Evolutionary conservation across 2,888 invertebrate species (phyloP).

Genomic region (Gerris lacustris): DNA sequence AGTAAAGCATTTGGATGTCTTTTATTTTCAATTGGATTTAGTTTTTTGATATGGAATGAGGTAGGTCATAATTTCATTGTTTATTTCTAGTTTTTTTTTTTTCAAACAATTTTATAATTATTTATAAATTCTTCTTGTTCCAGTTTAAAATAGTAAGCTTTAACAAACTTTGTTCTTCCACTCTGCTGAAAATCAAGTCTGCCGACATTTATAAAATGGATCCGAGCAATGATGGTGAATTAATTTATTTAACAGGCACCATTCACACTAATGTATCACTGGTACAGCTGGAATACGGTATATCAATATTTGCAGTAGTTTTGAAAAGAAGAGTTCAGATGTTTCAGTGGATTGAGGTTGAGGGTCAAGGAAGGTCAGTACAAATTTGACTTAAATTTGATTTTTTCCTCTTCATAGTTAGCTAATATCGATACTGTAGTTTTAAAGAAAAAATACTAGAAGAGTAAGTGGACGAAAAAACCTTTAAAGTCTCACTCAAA

Average conservation of each 20-base stretch:
- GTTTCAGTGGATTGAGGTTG: constrained; percentile 85
- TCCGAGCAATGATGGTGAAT: constrained; percentile 54
- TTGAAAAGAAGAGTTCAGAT: constrained; percentile 76
- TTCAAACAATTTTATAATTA: too few species aligned
- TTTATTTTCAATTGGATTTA: constrained; percentile 1
- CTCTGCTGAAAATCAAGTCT: constrained; percentile 21
- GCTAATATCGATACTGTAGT: too few species aligned
- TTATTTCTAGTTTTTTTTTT: too few species aligned
- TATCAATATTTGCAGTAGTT: constrained; percentile 72
- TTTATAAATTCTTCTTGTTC: background rate
- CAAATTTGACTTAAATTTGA: background rate
- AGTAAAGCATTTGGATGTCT: background rate
- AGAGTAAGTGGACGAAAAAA: too few species aligned
- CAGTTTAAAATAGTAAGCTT: constrained; percentile 18
- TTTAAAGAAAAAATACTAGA: too few species aligned
- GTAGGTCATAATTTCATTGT: background rate
- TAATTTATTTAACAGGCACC: constrained; percentile 65
- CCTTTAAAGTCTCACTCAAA: too few species aligned
- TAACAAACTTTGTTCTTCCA: constrained; percentile 19
- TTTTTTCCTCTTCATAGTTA: background rate
- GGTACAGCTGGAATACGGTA: constrained; percentile 73
- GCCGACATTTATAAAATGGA: constrained; percentile 19
- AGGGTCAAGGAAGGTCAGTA: background rate
- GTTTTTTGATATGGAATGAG: constrained; percentile 8
- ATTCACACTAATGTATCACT: constrained; percentile 65